phyloP scores from a whole-genome alignment of 2,888 invertebrate genomes.

The Heliconius ethilla region DNA sequence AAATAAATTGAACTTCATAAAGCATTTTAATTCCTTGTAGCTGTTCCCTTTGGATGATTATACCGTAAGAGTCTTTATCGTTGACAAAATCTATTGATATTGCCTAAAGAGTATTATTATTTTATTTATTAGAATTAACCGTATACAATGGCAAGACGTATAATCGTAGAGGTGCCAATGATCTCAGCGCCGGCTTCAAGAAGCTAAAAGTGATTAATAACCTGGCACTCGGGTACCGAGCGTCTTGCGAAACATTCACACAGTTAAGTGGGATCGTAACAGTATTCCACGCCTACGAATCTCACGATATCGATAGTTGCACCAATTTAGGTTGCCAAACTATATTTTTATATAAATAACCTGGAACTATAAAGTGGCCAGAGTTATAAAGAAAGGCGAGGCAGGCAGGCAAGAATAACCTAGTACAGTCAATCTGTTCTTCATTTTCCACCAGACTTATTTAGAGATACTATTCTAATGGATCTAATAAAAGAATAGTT shows the following conservation, averaged over 20 bases:
- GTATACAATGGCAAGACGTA: neutral
- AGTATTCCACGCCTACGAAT: slow-evolving; percentile 64
- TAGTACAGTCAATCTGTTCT: neutral
- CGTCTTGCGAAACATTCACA: slow-evolving; percentile 40
- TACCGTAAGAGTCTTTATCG: neutral
- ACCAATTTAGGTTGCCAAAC: slow-evolving; percentile 29
- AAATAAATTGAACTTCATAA: neutral
- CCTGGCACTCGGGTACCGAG: slow-evolving; percentile 27
- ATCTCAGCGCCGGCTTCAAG: slow-evolving; percentile 24
- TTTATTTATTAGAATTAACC: neutral
- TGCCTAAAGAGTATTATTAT: neutral
- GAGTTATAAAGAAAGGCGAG: neutral
- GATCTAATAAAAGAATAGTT: neutral
- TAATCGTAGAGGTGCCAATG: slow-evolving; percentile 8
- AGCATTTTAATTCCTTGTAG: neutral
- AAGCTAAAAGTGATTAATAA: slow-evolving; percentile 34
- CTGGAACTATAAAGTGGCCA: neutral
- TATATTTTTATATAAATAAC: slow-evolving; percentile 22
- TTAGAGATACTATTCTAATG: neutral
- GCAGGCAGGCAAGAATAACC: neutral
- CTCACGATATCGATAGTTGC: slow-evolving; percentile 35
- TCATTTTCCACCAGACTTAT: neutral
- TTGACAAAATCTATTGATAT: neutral
- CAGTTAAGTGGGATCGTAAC: slow-evolving; percentile 52
- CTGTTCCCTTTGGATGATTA: neutral